These are phyloP conservation scores for Vultur gryphus DNA, from an alignment of 2,797 vertebrate genomes.

Conservation along the genomic window DNA sequence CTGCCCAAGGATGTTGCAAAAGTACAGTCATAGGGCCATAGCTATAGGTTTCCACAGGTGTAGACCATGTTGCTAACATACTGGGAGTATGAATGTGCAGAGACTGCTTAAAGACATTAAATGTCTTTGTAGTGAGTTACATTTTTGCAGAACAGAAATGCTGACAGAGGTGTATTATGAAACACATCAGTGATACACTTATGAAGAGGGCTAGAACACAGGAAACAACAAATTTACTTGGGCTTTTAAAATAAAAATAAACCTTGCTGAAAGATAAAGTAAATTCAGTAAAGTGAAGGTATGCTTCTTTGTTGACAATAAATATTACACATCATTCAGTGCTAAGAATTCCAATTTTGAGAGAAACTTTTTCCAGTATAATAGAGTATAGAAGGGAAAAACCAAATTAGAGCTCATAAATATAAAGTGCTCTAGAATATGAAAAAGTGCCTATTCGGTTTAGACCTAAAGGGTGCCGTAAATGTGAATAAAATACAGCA, in stretches of 20 bases:
- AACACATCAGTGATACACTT: not conserved
- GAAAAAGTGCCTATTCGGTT: not conserved
- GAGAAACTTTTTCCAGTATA: not conserved
- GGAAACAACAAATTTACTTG: not conserved
- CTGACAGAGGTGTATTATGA: not conserved
- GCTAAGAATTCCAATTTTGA: not conserved
- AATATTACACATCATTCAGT: not conserved
- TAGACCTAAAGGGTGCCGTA: not conserved
- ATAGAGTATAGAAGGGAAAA: not conserved
- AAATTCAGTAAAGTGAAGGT: not conserved
- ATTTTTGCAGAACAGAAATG: not conserved
- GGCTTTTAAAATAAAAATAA: not conserved
- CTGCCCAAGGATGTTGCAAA: not conserved
- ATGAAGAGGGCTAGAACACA: not conserved
- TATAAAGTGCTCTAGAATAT: not conserved
- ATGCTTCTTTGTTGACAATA: not conserved
- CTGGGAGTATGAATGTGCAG: not conserved
- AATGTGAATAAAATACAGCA: not conserved
- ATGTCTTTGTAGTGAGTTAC: not conserved
- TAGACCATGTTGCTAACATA: not conserved
- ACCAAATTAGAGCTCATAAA: not conserved
- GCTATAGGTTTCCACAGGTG: not conserved
- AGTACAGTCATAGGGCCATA: no score
- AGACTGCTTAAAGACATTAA: not conserved
- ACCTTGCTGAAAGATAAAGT: not conserved